phyloP scores from a whole-genome alignment of 2,113 vertebrate species.

The Actenoides hombroni region DNA sequence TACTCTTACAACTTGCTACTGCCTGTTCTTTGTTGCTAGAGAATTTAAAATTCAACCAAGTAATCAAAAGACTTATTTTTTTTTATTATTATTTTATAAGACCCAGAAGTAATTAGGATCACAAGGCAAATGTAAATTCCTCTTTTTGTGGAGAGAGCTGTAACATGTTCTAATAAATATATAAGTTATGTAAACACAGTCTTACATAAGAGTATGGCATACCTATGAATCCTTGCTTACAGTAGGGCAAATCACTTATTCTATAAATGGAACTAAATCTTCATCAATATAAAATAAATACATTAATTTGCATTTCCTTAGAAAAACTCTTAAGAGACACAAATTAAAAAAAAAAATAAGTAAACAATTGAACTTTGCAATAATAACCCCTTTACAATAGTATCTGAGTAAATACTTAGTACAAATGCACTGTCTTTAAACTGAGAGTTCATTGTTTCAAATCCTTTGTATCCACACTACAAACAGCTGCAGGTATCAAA shows the following conservation, averaged over 20 bases:
- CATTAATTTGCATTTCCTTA: neutral
- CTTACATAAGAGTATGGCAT: neutral
- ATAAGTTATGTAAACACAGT: neutral
- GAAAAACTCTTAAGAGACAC: neutral
- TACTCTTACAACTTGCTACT: neutral
- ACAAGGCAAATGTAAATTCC: neutral
- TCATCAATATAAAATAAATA: neutral
- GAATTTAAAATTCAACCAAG: neutral
- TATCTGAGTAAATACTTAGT: neutral
- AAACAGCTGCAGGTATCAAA: neutral
- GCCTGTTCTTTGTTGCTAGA: neutral
- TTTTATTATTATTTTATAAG: neutral
- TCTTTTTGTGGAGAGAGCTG: neutral
- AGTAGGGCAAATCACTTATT: neutral
- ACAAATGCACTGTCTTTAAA: neutral
- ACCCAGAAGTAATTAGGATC: neutral
- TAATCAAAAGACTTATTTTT: neutral
- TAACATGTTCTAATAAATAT: neutral
- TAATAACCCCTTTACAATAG: fast-evolving
- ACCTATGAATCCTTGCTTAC: neutral
- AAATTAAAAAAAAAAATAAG: neutral
- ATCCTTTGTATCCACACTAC: neutral
- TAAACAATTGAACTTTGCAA: neutral
- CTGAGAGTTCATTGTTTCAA: neutral
- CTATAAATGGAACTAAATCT: neutral